Base-by-base conservation (phyloP, 2,888 invertebrate species). In the Pemphredon lugubris region DNA sequence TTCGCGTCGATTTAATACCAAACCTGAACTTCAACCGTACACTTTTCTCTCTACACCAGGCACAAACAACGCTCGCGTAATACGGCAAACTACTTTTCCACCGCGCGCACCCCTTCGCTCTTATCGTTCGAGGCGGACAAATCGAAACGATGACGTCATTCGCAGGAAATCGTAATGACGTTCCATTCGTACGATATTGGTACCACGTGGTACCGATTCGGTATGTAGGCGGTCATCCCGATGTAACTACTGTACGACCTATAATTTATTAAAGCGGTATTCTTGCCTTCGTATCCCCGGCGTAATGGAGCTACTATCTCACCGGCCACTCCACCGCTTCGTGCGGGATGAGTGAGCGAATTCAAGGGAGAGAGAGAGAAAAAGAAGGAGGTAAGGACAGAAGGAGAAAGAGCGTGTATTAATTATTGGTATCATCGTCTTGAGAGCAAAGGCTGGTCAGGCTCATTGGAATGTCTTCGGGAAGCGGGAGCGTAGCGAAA, bases 221-320 rank as follows among this genome's bases (percentile, higher is more conserved):
- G 47, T 53, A 61, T 59, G 69, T 68, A 53, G 63, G 66, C 54
- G 74, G n/a, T 51, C 65, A 66, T 42, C 26, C 26, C 67, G 75
- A 70, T 75, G 69, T 68, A 72, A 77, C 75, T 72, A 75, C 71
- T 48, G 66, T 71, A 74, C 65, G 73, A 67, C 51, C 59, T 65
- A 73, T 76, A 78, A 80, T 81, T 81, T 73, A 73, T 79, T 81
- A 80, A 75, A 67, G 58, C 61, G 63, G 64, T 70, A 72, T 75
- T 72, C 69, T 54, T 48, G 64, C 45, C 59, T 73, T 53, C 55
- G 66, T n/a, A n/a, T 47, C 55, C 26, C 34, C 45, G 58, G 50
- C 54, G 68, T 60, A 71, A 71, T 67, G 65, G 77, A 68, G 61
- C 65, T 61, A 58, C 77, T 65, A 71, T 77, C 74, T 59, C 53